Base-by-base conservation (phyloP, 2,797 vertebrate genomes). In the Myoxocephalus aenaeus region DNA sequence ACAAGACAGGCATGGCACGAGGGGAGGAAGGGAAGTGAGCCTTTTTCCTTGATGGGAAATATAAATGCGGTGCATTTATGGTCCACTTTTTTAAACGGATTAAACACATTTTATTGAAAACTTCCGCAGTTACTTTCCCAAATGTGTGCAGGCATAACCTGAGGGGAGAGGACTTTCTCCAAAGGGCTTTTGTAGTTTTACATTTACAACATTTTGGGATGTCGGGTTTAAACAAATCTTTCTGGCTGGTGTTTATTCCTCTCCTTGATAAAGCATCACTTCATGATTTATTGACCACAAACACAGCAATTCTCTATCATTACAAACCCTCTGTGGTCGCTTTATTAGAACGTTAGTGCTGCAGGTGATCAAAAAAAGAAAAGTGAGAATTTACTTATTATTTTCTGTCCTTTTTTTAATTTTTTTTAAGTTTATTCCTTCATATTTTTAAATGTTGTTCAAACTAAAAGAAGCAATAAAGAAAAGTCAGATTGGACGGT, bases 1-100 rank as follows among this genome's bases (percentile, higher is more conserved):
- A 81, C 58, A 7, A 48, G 59, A 75, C 29, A 48, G 83, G 76
- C 53, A 75, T 17, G 29, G 73, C 75, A 34, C 58, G n/a, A 18
- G 56, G 67, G 58, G 56, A 82, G 75, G 32, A 64, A 68, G 79
- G 62, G 61, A 70, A 68, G 62, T 7, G 36, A 46, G 62, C 15
- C 22, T 27, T 46, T 22, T 32, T 54, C 63, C 12, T 11, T 75
- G 46, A 59, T 22, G 38, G 57, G 48, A 71, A 80, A 77, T 44
- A 63, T 14, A 46, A 77, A 73, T 64, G 27, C 25, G 46, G 1
- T 4, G 36, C 42, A 48, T 40, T 57, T 57, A 44, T n/a, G n/a
- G 18, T 18, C 57, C 11, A 53, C 38, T 59, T 75, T 75, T 74
- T 34, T 62, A 10, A 25, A 34, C 14, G 67, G 59, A 44, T 66